Conservation (phyloP, 1,140 invertebrate species). For the Ctenoplectra terminalis region DNA sequence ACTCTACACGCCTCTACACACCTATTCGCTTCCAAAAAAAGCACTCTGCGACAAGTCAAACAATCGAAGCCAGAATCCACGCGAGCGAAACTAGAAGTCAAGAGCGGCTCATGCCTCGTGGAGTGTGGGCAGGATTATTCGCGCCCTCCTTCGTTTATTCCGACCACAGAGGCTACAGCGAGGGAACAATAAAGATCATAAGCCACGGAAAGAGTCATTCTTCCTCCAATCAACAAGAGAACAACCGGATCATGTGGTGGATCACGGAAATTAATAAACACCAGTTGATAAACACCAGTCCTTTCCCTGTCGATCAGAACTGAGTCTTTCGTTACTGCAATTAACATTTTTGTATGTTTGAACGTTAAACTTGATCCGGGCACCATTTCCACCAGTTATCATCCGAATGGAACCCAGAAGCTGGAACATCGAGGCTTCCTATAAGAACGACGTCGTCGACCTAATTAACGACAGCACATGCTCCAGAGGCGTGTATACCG, state of each 20-base stretch:
- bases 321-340: not conserved
- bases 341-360: no score
- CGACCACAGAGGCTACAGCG: no score
- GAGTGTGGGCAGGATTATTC: not conserved
- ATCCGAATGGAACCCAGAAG: conserved; percentile 23
- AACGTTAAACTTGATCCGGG: not conserved
- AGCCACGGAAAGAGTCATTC: no score
- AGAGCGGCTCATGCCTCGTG: not conserved
- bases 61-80: not conserved
- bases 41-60: not conserved
- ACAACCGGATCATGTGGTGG: no score
- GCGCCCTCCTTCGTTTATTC: not conserved
- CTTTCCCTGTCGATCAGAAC: not conserved
- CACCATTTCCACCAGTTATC: not conserved
- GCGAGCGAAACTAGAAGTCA: not conserved
- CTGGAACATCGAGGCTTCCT: not conserved
- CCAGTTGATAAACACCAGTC: no score
- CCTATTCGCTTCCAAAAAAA: not conserved
- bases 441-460: conserved; percentile 25
- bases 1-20: not conserved
- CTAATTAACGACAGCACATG: conserved; percentile 35
- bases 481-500: not conserved
- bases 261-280: no score
- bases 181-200: no score
- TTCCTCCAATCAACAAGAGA: no score